Base-by-base conservation (phyloP, 2,888 invertebrate genomes). In the Odiellus spinosus region DNA sequence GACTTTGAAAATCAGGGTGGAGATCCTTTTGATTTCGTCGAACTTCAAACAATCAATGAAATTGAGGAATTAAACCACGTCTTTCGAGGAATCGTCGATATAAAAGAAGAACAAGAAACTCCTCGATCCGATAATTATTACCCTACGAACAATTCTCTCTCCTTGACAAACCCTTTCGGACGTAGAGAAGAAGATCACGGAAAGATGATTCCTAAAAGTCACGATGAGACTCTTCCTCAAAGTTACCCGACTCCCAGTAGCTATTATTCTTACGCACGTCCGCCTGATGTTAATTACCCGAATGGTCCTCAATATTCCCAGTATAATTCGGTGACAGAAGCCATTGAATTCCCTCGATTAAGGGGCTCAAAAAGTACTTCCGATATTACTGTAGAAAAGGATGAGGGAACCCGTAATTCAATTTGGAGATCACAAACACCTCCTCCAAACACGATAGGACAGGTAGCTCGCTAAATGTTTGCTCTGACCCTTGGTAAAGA, bases 1-100 rank as follows among this genome's bases (percentile, higher is more conserved):
- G 88, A 90, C 65, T 91, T 91, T 70, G 90, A 90, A 66, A 78
- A 82, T 62, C 87, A 87, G 62, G 85, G 82, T 43, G 84, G 85
- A 45, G 87, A 85, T 64, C 90, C 90, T 0, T 91, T 91, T 68
- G 90, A 91, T 69, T 86, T 83, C 68, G 79, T 87, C 67, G 88
- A 86, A 68, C 66, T 91, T 45, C 86, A 88, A 67, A 84, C 86
- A 38, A 81, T 91, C 49, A 88, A 91, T 68, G 88, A 90, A 62
- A 77, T 88, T 74, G 87, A 86, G 66, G 78, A 85, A 63, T 68
- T 91, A 53, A 87, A 87, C 12, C 80, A 84, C 66, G 84, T 87
- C n/a, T 58, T 66, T 44, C 61, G 60, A 46, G 55, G 46, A 14
- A 40, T 54, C 18, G 38, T 36, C 32, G 45, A 26, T n/a, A 18